Percentiles rank a stretch among this genome's conserved stretches.
phyloP scores from a whole-genome alignment of 64 coral and sea anemone species.

The Dendronephthya gigantea region DNA sequence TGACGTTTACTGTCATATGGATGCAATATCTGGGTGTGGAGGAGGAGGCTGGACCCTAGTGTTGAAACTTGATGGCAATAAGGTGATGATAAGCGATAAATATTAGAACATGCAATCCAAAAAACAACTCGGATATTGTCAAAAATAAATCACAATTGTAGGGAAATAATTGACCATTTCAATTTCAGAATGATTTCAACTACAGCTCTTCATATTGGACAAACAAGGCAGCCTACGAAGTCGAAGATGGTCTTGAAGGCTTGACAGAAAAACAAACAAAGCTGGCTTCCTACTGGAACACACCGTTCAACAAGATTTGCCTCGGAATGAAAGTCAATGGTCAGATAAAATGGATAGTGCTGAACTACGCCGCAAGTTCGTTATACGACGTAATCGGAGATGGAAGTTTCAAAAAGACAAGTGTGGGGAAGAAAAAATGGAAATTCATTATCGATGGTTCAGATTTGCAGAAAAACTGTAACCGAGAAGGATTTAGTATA shows the following conservation, averaged over 20 bases:
- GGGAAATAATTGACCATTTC: no score
- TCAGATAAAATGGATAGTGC: neutral
- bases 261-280: neutral
- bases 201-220: neutral
- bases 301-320: neutral
- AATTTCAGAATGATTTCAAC: neutral
- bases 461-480: constrained; percentile 17
- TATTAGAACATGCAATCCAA: no score
- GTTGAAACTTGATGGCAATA: no score
- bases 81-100: no score
- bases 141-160: no score
- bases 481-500: constrained; percentile 20
- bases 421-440: neutral
- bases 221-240: neutral
- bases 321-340: neutral
- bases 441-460: constrained; percentile 15
- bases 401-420: neutral
- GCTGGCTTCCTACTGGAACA: constrained; percentile 10
- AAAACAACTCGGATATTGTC: no score
- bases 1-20: no score
- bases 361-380: constrained; percentile 1
- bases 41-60: no score
- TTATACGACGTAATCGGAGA: constrained; percentile 20
- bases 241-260: neutral
- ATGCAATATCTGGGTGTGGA: no score